Percentiles rank a stretch among this genome's conserved stretches.
These are phyloP conservation scores for Lutjanus campechanus DNA, from an alignment of 2,797 vertebrate genomes.

Conservation along the genomic window DNA sequence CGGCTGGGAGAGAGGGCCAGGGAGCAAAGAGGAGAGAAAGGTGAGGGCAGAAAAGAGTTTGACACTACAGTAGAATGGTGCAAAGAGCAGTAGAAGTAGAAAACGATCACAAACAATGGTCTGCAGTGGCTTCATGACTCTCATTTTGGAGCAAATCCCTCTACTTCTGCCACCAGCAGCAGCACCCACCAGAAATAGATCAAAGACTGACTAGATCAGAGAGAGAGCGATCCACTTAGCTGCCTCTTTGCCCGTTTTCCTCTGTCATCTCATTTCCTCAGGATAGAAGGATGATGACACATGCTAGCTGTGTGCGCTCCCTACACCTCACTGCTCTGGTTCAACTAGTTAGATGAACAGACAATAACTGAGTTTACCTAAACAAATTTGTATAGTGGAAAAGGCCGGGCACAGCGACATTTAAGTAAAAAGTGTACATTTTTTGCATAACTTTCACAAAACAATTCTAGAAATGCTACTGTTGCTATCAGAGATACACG, in stretches of 20 bases:
- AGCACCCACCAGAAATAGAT: slow-evolving; percentile 70
- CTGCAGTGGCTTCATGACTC: slow-evolving; percentile 50
- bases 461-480: background rate
- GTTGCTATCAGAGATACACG: too few species aligned
- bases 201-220: slow-evolving; percentile 75
- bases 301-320: slow-evolving; percentile 26
- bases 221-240: slow-evolving; percentile 67
- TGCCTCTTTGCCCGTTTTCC: slow-evolving; percentile 59
- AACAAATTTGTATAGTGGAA: background rate
- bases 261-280: slow-evolving; percentile 68
- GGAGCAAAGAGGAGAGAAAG: slow-evolving; percentile 13
- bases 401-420: background rate
- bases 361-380: slow-evolving; percentile 10
- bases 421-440: background rate
- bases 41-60: slow-evolving; percentile 3
- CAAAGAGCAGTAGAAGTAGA: slow-evolving; percentile 26
- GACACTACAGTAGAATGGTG: slow-evolving; percentile 4
- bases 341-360: slow-evolving; percentile 27
- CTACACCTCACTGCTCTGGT: slow-evolving; percentile 18
- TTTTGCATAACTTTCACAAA: background rate
- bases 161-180: slow-evolving; percentile 48
- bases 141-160: slow-evolving; percentile 58
- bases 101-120: slow-evolving; percentile 46
- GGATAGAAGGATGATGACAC: slow-evolving; percentile 54
- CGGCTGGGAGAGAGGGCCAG: background rate